Evolutionary conservation across 2,797 vertebrate genomes (phyloP), one percentile per base, ranked within the genome.

Genomic region (Coccyzus lansbergi): DNA sequence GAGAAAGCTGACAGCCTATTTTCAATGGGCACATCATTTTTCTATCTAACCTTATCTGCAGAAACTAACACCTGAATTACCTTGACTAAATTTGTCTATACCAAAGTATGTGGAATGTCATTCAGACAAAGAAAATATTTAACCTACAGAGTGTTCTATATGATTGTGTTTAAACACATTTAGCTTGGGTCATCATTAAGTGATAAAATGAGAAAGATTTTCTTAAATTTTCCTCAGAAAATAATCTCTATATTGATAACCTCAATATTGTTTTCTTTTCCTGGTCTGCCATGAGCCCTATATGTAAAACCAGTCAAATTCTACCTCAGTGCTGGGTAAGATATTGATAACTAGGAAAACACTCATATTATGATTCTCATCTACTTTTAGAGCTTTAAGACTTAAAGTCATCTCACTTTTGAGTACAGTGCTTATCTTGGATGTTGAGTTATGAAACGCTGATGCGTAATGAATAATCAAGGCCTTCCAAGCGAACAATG

Each of bases 401-500:
- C 31, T 91, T 84, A 92, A 44, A 59, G 21, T 36, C 40, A 78
- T 69, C 48, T 92, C 48, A 40, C 12, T 3, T 65, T 26, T 89
- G 46, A 92, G 25, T 88, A 79, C 38, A 71, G 24, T 71, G 67
- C 40, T 91, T 89, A 58, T 44, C 75, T 81, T 85, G 58, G 56
- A 69, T 51, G 65, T 69, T 91, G 53, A 95, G 24, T 65, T 95
- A 48, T 77, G 62, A 93, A 88, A 96, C 63, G 52, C 48, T 85
- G 42, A 92, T 79, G 42, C 64, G 14, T 15, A 62, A 86, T n/a
- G 46, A 77, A 95, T 88, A 92, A 88, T 83, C 78, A 94, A 82
- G 80, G 75, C 19, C 26, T 83, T 86, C 18, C 70, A 86, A 85
- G 51, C 91, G 87, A 96, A 93, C 83, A 95, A 90, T 84, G 34